Base-by-base conservation (phyloP, 1,140 invertebrate species). In the Dendrolimus punctatus region DNA sequence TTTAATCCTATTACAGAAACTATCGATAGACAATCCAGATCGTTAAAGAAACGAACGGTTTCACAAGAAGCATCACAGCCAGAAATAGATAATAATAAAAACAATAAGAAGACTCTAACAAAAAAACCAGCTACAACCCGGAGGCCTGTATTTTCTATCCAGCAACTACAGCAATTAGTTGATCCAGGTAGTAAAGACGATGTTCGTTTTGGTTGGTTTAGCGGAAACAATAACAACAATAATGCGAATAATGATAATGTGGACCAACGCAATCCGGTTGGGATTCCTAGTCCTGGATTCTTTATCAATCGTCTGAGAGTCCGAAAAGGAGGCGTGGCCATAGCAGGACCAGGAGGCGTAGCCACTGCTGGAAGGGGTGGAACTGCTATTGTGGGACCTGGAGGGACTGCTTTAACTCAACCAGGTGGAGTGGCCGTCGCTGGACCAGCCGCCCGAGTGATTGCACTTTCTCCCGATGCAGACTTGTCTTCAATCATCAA, bases 381-480 rank as follows among this genome's bases (percentile, higher is more conserved):
- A 6, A 92, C 92, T 1, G 92, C 92, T 0, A 92, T 94, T 43
- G 92, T 94, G 2, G 92, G 92, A 5, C 92, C 92, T 5, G 91
- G 91, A 6, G 92, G 92, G 0, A 86, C 91, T 39, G 92, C 92
- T 0, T 91, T 92, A 53, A 93, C 92, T 1, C 90, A 92, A 64
- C 91, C 91, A 5, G 90, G 89, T 23, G 92, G 91, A 37, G 68
- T 92, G 2, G 92, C 92, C 5, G 91, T 93, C 6, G 92, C 91
- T 2, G 92, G 92, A 3, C 91, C 92, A 0, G 91, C 91, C 2
- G 90, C 91, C 3, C 89, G 90, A 62, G 88, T 93, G 4, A 85
- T 92, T 7, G 89, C 91, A 36, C 82, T 93, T 39, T 89, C 91
- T 9, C 81, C 88, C 0, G 84, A 87, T 10, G 73, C 89, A 5